Base-by-base conservation (phyloP, 2,888 invertebrate species). In the Mactromeris polynyma region DNA sequence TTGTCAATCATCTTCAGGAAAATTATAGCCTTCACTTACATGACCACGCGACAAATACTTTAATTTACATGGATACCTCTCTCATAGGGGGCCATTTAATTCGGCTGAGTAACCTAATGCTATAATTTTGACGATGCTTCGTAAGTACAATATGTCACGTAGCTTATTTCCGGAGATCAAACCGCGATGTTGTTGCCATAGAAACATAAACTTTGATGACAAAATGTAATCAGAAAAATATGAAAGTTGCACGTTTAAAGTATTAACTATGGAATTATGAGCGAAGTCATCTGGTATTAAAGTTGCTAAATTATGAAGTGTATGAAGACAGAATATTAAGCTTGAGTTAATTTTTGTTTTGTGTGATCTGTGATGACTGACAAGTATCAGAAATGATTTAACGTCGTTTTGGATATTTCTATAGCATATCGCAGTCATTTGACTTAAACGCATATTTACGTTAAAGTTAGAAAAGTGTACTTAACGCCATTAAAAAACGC, bases 131-230 rank as follows among this genome's bases (percentile, higher is more conserved):
- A 81, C 79, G 78, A 85, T 82, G 85, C 54, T 26, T 40, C 77
- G 79, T 88, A 88, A 78, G 83, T 77, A 79, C 85, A 79, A 79
- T 85, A 81, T 82, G 82, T 54, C 85, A 85, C 82, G 88, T 85
- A 77, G 40, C 54, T 81, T 81, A 88, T 88, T 88, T 88, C 88
- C 88, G 88, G 82, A 46, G 81, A 69, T 42, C 81, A 36, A 81
- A 81, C 33, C 42, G 42, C 19, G 82, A 82, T 78, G 51, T 33
- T 38, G 77, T 81, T 77, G 81, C 21, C 51, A 77, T 73, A 51
- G 78, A 78, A 83, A 73, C 73, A 36, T 33, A 73, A 69, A 73
- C 0, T 17, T 36, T 73, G 36, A 73, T 73, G 36, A 73, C 19
- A 73, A 36, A 73, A 73, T 26, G 58, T n/a, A 2, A n/a, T 64